phyloP scores from a whole-genome alignment of 2,797 vertebrate species.

The Rhyacichthys aspro region DNA sequence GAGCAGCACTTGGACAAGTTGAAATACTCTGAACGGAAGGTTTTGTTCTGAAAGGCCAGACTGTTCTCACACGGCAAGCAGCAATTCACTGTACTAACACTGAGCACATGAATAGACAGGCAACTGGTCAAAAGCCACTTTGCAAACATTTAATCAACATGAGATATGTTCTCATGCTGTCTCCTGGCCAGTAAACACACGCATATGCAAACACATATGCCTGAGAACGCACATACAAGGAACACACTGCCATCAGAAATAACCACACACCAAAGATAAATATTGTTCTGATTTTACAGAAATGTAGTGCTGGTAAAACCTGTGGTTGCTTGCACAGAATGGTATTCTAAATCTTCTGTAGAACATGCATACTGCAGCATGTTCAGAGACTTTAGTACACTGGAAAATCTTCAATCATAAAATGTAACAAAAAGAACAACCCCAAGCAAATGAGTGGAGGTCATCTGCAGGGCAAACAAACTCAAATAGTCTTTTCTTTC shows the following conservation, averaged over 20 bases:
- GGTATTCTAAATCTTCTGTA: slow-evolving; percentile 17
- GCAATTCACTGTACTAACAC: slow-evolving; percentile 51
- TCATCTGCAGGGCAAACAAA: slow-evolving; percentile 54
- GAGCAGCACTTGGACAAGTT: slow-evolving; percentile 67
- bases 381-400: slow-evolving; percentile 50
- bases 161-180: slow-evolving; percentile 50
- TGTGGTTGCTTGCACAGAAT: slow-evolving; percentile 17
- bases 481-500: slow-evolving; percentile 48
- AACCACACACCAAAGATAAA: slow-evolving; percentile 40
- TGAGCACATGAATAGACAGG: slow-evolving; percentile 50
- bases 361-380: slow-evolving; percentile 1
- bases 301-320: slow-evolving; percentile 17
- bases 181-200: slow-evolving; percentile 40
- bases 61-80: slow-evolving; percentile 72
- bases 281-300: slow-evolving; percentile 24
- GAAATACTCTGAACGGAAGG: slow-evolving; percentile 69
- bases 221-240: slow-evolving; percentile 13
- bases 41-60: slow-evolving; percentile 79
- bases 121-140: slow-evolving; percentile 54
- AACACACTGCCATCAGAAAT: neutral
- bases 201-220: slow-evolving; percentile 43
- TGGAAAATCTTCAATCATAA: slow-evolving; percentile 47
- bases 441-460: slow-evolving; percentile 50
- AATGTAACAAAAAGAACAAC: slow-evolving; percentile 27
- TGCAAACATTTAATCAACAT: slow-evolving; percentile 69